Evolutionary conservation across 2,797 vertebrate species (phyloP).

Genomic region (Galaxias olidus): DNA sequence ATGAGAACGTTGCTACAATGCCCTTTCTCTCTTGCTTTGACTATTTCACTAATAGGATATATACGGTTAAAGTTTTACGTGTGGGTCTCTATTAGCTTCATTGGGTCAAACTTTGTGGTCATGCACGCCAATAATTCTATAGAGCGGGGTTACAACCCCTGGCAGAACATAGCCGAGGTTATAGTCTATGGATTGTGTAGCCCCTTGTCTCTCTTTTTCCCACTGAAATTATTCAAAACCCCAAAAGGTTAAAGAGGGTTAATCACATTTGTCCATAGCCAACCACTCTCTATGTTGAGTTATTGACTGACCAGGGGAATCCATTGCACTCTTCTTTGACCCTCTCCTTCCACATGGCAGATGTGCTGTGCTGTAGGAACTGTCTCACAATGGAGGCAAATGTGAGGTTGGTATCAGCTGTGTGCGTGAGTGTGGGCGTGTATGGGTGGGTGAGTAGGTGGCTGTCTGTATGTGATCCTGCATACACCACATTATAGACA

Average conservation of each 20-base stretch:
- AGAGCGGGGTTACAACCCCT: neutral
- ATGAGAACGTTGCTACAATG: too few species aligned
- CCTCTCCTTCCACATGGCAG: neutral
- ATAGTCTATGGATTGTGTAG: neutral
- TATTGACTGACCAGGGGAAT: neutral
- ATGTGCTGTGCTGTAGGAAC: neutral
- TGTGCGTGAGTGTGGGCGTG: neutral
- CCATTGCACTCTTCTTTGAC: neutral
- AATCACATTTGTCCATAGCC: conserved; percentile 7
- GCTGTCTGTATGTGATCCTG: neutral
- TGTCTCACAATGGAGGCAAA: neutral
- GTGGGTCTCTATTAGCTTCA: too few species aligned
- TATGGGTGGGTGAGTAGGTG: neutral
- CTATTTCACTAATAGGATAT: too few species aligned
- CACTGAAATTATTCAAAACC: conserved; percentile 6
- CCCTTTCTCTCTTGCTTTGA: too few species aligned
- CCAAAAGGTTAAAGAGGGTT: conserved; percentile 9
- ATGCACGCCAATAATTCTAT: neutral
- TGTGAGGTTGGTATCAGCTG: too few species aligned
- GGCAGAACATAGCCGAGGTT: too few species aligned
- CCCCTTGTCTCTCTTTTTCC: conserved; percentile 1
- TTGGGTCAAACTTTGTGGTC: too few species aligned
- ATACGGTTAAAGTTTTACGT: too few species aligned
- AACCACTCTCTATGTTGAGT: conserved; percentile 1
- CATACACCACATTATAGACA: conserved; percentile 1